Base-by-base conservation (phyloP, 2,113 vertebrate species). In the Eolophus roseicapilla region DNA sequence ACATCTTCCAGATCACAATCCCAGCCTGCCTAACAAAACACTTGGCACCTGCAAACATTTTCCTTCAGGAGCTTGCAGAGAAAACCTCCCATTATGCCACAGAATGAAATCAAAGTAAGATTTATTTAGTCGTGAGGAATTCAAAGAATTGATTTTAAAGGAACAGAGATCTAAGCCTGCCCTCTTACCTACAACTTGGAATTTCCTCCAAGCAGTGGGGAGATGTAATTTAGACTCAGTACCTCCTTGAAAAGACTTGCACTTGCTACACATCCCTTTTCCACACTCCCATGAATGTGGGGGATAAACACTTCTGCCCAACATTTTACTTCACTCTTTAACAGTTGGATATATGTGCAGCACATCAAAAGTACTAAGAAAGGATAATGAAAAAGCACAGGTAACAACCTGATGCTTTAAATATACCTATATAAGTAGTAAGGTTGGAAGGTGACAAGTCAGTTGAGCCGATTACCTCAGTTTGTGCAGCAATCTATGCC, bases 91-190 rank as follows among this genome's bases (percentile, higher is more conserved):
- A 49, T 8, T 52, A 70, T 79, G 84, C 69, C 84, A 87, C 35
- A 57, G 84, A 87, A 68, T 14, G 28, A 94, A 95, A 91, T 87
- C 78, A 90, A 94, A 94, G 74, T 9, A 80, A 49, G 53, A 94
- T 82, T 91, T 89, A 79, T 90, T 94, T 85, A 92, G 84, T 41
- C 49, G 33, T 0, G 1, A 92, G 77, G 89, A 97, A 95, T 89
- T 79, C 62, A 73, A 85, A 79, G 62, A 93, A 95, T 87, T 82
- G 69, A 19, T 59, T 90, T 92, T 65, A 79, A 91, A 91, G 89
- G 31, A 86, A 71, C 24, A 59, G 68, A 85, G 78, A 76, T 41
- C 62, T 52, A 82, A 78, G 43, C 37, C 77, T 93, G 71, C 33
- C 46, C 55, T 90, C 67, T 90, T 69, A 90, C 90, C 81, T 95